Percentiles rank a stretch among this genome's conserved stretches.
phyloP scores from a whole-genome alignment of 2,113 vertebrate genomes.

The Poeciliopsis retropinna region DNA sequence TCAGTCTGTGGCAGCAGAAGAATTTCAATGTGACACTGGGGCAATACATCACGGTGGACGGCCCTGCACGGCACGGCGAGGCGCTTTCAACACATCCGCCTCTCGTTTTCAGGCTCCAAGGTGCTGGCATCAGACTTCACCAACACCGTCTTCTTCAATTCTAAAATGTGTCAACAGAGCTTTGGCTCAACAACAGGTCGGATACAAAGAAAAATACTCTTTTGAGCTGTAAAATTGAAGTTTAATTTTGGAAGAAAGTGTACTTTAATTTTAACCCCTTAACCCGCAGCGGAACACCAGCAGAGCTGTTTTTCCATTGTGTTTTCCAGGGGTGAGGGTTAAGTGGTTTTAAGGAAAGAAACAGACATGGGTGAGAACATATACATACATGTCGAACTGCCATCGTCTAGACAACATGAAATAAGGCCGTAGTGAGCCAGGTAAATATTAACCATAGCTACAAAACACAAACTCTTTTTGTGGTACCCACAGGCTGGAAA shows the following conservation, averaged over 20 bases:
- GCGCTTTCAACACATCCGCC: constrained; percentile 31
- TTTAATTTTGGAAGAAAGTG: background rate
- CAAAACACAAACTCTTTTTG: constrained; percentile 77
- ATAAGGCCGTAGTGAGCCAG: constrained; percentile 63
- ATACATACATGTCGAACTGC: constrained; percentile 58
- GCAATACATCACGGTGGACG: constrained; percentile 65
- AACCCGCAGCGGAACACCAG: too few species aligned
- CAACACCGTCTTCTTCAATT: constrained; percentile 15
- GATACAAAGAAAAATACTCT: background rate
- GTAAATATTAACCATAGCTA: constrained; percentile 69
- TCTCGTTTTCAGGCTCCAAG: constrained; percentile 18
- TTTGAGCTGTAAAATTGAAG: constrained; percentile 23
- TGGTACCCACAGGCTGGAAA: constrained; percentile 83
- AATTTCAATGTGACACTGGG: constrained; percentile 71
- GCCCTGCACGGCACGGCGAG: constrained; percentile 18
- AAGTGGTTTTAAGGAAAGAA: too few species aligned
- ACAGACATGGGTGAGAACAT: too few species aligned
- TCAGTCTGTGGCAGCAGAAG: constrained; percentile 56
- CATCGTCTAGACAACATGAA: constrained; percentile 71
- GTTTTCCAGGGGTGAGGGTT: too few species aligned
- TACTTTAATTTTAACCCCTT: background rate
- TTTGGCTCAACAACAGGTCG: background rate
- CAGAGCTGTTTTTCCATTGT: too few species aligned
- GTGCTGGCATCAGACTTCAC: constrained; percentile 31
- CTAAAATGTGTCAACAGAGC: constrained; percentile 28